phyloP scores from a whole-genome alignment of 2,797 vertebrate genomes.

The Periparus ater region DNA sequence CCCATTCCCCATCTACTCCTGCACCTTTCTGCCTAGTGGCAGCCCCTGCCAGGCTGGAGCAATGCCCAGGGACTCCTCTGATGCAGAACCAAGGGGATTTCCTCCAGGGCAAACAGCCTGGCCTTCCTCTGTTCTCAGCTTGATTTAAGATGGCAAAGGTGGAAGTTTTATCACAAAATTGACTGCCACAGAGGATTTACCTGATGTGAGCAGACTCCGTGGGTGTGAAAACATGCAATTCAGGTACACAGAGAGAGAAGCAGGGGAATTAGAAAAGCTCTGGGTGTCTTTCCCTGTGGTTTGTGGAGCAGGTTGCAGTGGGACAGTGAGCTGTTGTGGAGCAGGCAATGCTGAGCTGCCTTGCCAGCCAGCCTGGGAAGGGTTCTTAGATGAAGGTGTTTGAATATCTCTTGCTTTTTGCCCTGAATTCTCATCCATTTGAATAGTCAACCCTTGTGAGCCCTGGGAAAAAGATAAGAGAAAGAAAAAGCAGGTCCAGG shows the following conservation, averaged over 20 bases:
- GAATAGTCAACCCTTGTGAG: background rate
- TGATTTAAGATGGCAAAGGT: background rate
- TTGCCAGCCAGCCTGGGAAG: background rate
- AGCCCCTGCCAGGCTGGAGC: background rate
- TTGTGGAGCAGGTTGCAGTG: background rate
- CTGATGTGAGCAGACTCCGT: background rate
- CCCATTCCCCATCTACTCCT: background rate
- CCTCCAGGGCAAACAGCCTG: background rate
- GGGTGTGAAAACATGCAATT: background rate
- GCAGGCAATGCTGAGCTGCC: background rate
- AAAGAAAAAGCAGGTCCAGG: background rate
- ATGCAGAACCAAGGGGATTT: background rate
- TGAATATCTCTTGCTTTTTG: background rate
- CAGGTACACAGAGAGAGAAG: background rate
- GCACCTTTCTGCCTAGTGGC: background rate
- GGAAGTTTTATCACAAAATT: background rate
- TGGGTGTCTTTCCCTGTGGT: background rate
- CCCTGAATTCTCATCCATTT: background rate
- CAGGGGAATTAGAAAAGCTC: background rate
- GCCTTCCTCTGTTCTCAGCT: background rate
- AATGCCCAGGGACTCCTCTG: background rate
- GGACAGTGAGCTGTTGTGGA: background rate
- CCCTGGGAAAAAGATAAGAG: background rate
- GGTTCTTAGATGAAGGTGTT: background rate
- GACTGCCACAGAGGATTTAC: background rate